phyloP scores from a whole-genome alignment of 2,888 invertebrate genomes.

The Dromius quadrimaculatus region DNA sequence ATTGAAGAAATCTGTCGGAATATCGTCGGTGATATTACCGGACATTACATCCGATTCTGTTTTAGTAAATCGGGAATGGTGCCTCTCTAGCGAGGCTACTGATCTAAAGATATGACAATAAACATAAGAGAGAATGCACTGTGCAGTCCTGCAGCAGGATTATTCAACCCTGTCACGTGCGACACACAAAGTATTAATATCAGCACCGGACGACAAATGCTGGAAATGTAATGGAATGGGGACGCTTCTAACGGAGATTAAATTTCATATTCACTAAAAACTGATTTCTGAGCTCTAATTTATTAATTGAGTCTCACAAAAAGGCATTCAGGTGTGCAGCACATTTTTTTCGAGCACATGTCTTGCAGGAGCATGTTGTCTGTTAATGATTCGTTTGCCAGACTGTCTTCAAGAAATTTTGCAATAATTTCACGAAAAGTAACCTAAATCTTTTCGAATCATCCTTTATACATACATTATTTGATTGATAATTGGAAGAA shows the following conservation, averaged over 20 bases:
- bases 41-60: constrained; percentile 41
- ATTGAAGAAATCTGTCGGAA: constrained; percentile 37
- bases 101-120: constrained; percentile 40
- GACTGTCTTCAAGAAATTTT: too few relatives aligned
- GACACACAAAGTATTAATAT: constrained; percentile 44
- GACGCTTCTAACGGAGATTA: not conserved
- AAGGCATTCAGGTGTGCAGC: too few relatives aligned
- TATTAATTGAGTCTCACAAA: too few relatives aligned
- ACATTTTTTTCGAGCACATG: too few relatives aligned
- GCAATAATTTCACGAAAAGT: too few relatives aligned
- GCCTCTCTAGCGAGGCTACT: too few relatives aligned
- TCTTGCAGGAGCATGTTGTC: too few relatives aligned
- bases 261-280: constrained; percentile 1
- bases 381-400: too few relatives aligned
- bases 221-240: constrained; percentile 3
- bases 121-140: constrained; percentile 43
- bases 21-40: constrained; percentile 22
- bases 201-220: not conserved
- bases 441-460: too few relatives aligned
- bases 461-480: too few relatives aligned
- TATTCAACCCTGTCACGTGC: constrained; percentile 31
- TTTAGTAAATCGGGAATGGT: constrained; percentile 27
- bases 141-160: constrained; percentile 30
- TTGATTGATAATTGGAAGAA: too few relatives aligned
- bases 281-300: too few relatives aligned